These are phyloP conservation scores for Leptinotarsa lineolata DNA, from an alignment of 1,140 invertebrate species.

Conservation along the genomic window DNA sequence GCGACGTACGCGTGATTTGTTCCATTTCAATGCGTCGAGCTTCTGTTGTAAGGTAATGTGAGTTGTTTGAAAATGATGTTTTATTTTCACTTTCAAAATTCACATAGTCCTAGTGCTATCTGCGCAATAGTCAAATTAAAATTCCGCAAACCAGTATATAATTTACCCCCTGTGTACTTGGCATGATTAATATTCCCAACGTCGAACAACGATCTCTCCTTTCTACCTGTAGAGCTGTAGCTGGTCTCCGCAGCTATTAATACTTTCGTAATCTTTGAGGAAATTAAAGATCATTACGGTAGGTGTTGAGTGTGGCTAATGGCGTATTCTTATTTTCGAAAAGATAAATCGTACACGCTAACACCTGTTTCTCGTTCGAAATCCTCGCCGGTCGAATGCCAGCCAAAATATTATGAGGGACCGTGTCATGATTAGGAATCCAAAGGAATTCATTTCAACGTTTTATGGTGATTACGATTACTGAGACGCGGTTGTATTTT, in stretches of 20 bases:
- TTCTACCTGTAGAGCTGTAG: conserved; percentile 11
- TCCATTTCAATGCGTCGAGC: too few species aligned
- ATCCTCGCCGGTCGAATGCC: conserved; percentile 1
- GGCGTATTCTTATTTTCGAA: conserved; percentile 21
- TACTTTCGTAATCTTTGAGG: conserved; percentile 27
- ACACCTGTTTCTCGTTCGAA: conserved; percentile 19
- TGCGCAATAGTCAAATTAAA: background rate
- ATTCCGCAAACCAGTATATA: background rate
- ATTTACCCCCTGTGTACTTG: conserved; percentile 5
- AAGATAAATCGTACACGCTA: conserved; percentile 23
- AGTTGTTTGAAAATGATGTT: too few species aligned
- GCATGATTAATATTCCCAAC: conserved; percentile 7
- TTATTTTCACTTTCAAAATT: too few species aligned
- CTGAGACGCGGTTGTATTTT: too few species aligned
- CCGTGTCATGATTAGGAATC: background rate
- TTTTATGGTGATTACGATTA: too few species aligned
- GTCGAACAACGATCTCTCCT: conserved; percentile 3
- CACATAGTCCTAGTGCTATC: too few species aligned
- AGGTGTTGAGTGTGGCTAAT: conserved; percentile 30
- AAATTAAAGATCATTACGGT: conserved; percentile 30
- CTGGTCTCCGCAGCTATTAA: conserved; percentile 9
- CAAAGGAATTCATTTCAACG: too few species aligned
- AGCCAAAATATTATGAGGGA: conserved; percentile 17
- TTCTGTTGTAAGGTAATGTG: too few species aligned
- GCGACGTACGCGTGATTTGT: too few species aligned